Conservation (phyloP, 2,797 vertebrate genomes). For the Eleutherodactylus coqui region DNA sequence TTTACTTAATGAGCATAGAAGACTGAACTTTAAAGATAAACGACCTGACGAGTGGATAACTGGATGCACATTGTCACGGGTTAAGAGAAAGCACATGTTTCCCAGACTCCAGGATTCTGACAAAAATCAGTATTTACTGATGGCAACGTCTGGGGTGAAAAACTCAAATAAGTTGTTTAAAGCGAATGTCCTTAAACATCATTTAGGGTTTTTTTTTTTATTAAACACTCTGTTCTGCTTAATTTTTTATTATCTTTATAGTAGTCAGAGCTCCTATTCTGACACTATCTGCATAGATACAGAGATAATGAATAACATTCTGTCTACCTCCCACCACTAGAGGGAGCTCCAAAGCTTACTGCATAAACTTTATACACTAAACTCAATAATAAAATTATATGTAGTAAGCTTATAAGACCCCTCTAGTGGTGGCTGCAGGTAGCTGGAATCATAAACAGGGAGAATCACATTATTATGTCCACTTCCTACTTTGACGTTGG, state of each 20-base stretch:
- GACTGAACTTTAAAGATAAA: neutral
- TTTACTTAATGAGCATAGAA: neutral
- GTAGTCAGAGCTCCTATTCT: neutral
- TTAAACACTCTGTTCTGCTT: neutral
- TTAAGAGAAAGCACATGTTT: slow-evolving; percentile 43
- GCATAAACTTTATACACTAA: neutral
- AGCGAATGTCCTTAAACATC: too few relatives aligned
- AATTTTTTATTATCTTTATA: neutral
- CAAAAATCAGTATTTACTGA: neutral
- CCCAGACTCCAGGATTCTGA: neutral
- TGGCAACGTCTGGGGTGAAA: neutral
- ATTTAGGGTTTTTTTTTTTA: neutral
- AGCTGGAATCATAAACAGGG: too few relatives aligned
- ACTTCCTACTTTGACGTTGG: too few relatives aligned
- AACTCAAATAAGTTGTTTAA: neutral
- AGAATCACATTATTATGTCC: too few relatives aligned
- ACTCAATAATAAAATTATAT: neutral
- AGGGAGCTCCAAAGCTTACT: neutral
- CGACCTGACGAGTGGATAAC: slow-evolving; percentile 10
- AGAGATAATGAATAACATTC: neutral
- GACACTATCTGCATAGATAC: neutral
- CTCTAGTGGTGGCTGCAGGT: neutral
- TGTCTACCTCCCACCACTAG: neutral
- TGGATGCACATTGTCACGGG: slow-evolving; percentile 30
- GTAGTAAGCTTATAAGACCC: neutral